Evolutionary conservation across 2,888 invertebrate genomes (phyloP), one percentile per base, ranked within the genome.

Genomic region (Lasioglossum zephyrum): DNA sequence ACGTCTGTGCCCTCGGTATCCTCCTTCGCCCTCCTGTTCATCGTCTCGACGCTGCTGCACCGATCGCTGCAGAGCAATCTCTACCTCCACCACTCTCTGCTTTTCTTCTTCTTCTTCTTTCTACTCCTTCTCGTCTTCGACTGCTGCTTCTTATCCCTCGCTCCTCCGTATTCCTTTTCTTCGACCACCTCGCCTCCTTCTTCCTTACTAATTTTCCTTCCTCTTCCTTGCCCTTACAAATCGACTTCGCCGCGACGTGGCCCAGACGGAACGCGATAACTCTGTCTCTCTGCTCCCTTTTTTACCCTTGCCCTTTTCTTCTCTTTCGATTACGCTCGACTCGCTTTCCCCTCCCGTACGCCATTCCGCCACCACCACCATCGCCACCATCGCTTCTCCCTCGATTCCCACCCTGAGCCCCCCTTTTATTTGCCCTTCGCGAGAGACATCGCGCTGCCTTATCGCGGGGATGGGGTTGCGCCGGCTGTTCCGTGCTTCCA

Each of bases 231-330:
- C 76, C 82, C 74, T 84, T 76, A 79, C 81, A 83, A 89, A 87
- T 86, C 88, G 87, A 89, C 86, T 88, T 81, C 84, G 74, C 73
- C 89, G 81, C 89, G 87, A 86, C 90, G 87, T 78, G 87, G 82
- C 82, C 87, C 90, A 91, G 91, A 90, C 91, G 85, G 76, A 91
- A 84, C 91, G 89, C 90, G 91, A 91, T 91, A 91, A 91, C 89
- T 91, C 90, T 90, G 80, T 63, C 85, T 77, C 73, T 77, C 41
- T 81, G 76, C 77, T 79, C 82, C 73, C 66, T 79, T 53, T 73
- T 60, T 73, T 57, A 70, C 57, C 75, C 77, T 82, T 81, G 81
- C 81, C 73, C 69, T 85, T 83, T 81, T 79, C 85, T 81, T 85
- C 80, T 84, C 83, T 86, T 78, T 80, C 85, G 85, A 88, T 87